Base-by-base conservation (phyloP, 2,113 vertebrate genomes). In the Centropristis striata region DNA sequence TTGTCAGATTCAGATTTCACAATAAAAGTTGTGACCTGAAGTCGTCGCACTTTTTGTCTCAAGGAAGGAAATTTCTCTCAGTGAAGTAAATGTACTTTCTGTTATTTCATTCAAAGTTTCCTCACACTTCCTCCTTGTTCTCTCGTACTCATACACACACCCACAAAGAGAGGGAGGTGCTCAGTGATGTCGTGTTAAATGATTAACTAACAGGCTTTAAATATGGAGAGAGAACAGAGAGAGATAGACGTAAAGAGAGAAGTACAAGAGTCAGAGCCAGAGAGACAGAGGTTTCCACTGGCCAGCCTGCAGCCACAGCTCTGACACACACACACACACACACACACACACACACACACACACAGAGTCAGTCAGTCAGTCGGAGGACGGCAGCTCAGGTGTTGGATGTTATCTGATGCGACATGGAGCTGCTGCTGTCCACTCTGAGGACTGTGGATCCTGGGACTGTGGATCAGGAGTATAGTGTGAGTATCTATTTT, bases 361-460 rank as follows among this genome's bases (percentile, higher is more conserved):
- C n/a, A n/a, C n/a, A n/a, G n/a, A n/a, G n/a, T n/a, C 28, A 42
- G 15, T 41, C 20, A 73, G 47, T 23, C 37, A 27, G 58, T 44
- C 55, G 23, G 74, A 32, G 49, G 18, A 28, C 11, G 3, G 28
- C 9, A 4, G 10, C 12, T 71, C 59, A 39, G 41, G 27, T 25
- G 18, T 13, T 46, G 55, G 27, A 67, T 8, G 51, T 18, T 42
- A 15, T 23, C 4, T 42, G 15, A 72, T 3, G 39, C 4, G 18
- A 25, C 21, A 85, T 88, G 89, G 85, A 86, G 28, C 77, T 53
- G 63, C 66, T 90, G 72, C 65, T 86, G 64, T 71, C 65, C 46
- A 0, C 42, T 0, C 71, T 88, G 58, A 90, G 4, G 85, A 1
- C 51, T 0, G 10, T 41, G 15, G 74, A 81, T 2, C 18, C 73